These are phyloP conservation scores for Microdon myrmicae DNA, from an alignment of 2,888 invertebrate species.

Conservation along the genomic window DNA sequence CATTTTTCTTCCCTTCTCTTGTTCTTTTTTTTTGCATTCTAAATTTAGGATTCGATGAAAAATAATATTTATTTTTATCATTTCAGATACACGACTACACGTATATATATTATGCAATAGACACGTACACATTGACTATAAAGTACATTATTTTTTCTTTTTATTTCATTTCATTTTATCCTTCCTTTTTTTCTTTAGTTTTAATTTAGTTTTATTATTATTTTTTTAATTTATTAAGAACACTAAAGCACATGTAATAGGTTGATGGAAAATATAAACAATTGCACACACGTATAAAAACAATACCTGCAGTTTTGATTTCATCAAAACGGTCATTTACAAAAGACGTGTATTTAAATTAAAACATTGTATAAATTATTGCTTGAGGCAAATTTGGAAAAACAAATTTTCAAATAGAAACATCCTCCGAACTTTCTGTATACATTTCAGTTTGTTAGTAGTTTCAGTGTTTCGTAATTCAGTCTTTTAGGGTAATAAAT, in stretches of 20 bases:
- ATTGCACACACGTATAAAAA: no score
- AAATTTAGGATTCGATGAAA: conserved; percentile 10
- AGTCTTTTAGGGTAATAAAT: conserved; percentile 46
- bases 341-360: conserved; percentile 4
- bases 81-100: no score
- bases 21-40: conserved; percentile 10
- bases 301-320: no score
- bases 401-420: conserved; percentile 1
- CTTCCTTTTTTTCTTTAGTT: no score
- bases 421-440: no score
- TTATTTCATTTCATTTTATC: no score
- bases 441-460: neutral
- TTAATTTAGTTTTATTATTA: no score
- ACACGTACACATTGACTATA: conserved; percentile 34
- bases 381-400: neutral
- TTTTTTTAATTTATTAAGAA: no score
- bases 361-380: conserved; percentile 17
- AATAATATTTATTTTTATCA: no score
- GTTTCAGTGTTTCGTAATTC: conserved; percentile 27
- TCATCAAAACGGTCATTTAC: no score
- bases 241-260: no score
- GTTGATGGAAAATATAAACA: no score
- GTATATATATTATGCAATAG: conserved; percentile 40
- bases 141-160: conserved; percentile 7
- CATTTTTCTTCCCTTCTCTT: conserved; percentile 38